Evolutionary conservation across 1,140 invertebrate genomes (phyloP).

Genomic region (Drosophila sturtevanti): DNA sequence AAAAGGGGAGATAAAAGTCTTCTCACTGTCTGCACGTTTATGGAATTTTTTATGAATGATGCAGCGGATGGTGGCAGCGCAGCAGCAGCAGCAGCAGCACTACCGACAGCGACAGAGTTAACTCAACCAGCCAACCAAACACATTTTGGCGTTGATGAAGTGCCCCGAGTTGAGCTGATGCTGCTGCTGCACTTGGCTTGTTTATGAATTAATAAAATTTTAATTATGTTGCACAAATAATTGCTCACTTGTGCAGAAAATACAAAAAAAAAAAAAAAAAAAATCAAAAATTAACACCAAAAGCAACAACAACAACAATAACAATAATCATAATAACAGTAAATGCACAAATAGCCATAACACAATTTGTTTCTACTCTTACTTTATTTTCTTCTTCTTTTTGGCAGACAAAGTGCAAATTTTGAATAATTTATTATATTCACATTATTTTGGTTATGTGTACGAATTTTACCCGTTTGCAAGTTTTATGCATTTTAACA

Average conservation of each 20-base stretch:
- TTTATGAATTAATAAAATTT: conserved; percentile 78
- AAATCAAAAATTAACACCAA: conserved; percentile 11
- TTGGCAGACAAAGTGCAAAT: conserved; percentile 21
- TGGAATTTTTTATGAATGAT: conserved; percentile 75
- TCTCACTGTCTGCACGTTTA: conserved; percentile 51
- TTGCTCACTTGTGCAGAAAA: conserved; percentile 68
- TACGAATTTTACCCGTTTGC: neutral
- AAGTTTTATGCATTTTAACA: neutral
- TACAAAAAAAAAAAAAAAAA: neutral
- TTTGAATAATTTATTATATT: conserved; percentile 27
- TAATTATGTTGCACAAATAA: conserved; percentile 77
- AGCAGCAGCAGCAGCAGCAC: conserved; percentile 27
- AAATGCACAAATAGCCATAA: conserved; percentile 15
- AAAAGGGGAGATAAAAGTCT: neutral
- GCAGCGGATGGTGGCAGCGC: conserved; percentile 28
- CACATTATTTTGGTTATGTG: neutral
- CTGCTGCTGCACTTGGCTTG: conserved; percentile 30
- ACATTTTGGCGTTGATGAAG: conserved; percentile 55
- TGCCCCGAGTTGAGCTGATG: conserved; percentile 46
- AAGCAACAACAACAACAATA: conserved; percentile 28
- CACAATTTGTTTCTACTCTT: conserved; percentile 14
- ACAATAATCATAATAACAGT: conserved; percentile 24
- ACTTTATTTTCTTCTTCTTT: neutral
- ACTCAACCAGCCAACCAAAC: conserved; percentile 7
- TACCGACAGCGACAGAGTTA: conserved; percentile 16